Conservation (phyloP, 1,140 invertebrate species). For the Trichonephila inaurata region DNA sequence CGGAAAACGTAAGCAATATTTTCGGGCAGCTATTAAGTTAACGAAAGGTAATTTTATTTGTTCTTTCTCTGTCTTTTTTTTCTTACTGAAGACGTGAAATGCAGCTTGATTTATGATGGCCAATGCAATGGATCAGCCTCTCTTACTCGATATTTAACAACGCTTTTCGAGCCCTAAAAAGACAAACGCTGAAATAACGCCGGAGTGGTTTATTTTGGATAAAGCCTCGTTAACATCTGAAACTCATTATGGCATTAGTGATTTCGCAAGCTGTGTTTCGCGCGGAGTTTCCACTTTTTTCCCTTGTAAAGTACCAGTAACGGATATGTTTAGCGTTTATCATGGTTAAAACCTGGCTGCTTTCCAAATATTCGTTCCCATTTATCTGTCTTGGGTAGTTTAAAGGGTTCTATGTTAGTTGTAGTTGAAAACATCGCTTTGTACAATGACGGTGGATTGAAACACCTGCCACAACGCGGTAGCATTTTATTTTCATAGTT, state of each 20-base stretch:
- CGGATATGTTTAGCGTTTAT: conserved; percentile 20
- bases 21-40: conserved; percentile 61
- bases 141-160: conserved; percentile 26
- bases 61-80: conserved; percentile 22
- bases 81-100: neutral
- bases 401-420: neutral
- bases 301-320: conserved; percentile 4
- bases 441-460: neutral
- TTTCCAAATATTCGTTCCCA: neutral
- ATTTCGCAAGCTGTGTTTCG: conserved; percentile 4
- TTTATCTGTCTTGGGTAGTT: neutral
- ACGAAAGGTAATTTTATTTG: conserved; percentile 70
- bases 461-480: neutral
- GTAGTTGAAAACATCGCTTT: neutral
- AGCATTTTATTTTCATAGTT: neutral
- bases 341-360: neutral
- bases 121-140: neutral
- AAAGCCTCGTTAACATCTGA: conserved; percentile 47
- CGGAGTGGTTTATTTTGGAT: conserved; percentile 35
- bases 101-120: conserved; percentile 54
- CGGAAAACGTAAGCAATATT: conserved; percentile 62
- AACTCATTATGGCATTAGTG: conserved; percentile 26
- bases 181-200: conserved; percentile 29
- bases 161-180: conserved; percentile 9
- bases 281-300: neutral